Base-by-base conservation (phyloP, 2,888 invertebrate genomes). In the Cheilosia vulpina region DNA sequence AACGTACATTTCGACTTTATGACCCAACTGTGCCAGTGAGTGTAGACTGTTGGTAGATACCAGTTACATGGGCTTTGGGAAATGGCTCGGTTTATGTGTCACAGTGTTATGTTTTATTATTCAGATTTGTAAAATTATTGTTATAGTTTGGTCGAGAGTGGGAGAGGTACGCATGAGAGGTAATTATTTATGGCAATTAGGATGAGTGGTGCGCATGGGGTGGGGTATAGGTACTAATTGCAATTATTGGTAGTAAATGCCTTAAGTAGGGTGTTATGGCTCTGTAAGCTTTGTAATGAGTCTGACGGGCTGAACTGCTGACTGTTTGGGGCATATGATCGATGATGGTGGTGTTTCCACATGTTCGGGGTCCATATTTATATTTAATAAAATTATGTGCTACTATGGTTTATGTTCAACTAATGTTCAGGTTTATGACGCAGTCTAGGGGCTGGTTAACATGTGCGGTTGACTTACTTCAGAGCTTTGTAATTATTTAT, bases 51-150 rank as follows among this genome's bases (percentile, higher is more conserved):
- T 31, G n/a, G 45, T 31, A 17, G 45, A n/a, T 53, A 6, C 3
- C 9, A 38, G 57, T n/a, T 38, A 11, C 27, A 13, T 5, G 17
- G 27, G 57, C 31, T 63, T 17, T 55, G n/a, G 63, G 58, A 43
- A 75, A 75, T 38, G 19, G 41, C 17, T 75, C 55, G 19, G 57
- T 34, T 71, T 15, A 52, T 50, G 21, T 52, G 79, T 65, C 60
- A 62, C 27, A 47, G 27, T 60, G 34, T 43, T 71, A 57, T 71
- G 69, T 65, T 79, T 79, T 66, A 79, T 72, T 66, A 72, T 80
- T 66, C 79, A 65, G 72, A 80, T 80, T 60, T 73, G 27, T 53
- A 65, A 66, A 80, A 73, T 73, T 80, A 73, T 79, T 79, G 58
- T 60, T 60, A 58, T 52, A 31, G 52, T 38, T 57, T 58, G 58